Conservation (phyloP, 2,113 vertebrate genomes). For the Craseonycteris thonglongyai region DNA sequence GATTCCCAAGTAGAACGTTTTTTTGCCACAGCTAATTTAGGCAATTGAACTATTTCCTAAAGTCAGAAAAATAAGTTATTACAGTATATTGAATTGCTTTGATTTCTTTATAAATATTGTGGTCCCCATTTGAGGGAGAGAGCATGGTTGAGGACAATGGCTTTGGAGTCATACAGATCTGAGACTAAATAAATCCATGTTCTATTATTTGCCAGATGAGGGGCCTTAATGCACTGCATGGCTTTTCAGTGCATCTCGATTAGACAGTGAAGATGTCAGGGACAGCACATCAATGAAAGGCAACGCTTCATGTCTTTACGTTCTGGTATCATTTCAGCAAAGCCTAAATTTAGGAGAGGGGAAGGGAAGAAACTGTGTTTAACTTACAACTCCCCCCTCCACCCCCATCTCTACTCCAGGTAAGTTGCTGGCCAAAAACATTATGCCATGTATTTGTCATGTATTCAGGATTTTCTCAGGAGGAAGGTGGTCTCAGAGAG, state of each 20-base stretch:
- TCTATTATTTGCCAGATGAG: background rate
- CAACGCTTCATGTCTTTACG: background rate
- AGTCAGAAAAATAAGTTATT: background rate
- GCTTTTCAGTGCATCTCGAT: background rate
- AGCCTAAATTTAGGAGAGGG: no score
- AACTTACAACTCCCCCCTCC: background rate
- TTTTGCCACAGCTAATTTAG: background rate
- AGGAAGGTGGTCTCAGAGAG: background rate
- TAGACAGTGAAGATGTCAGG: background rate
- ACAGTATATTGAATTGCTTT: background rate
- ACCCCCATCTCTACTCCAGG: background rate
- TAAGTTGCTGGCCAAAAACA: background rate
- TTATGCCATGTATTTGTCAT: no score
- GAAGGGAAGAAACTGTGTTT: background rate
- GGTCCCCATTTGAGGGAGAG: background rate
- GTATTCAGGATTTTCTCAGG: background rate
- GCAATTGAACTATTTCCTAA: background rate
- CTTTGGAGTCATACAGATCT: background rate
- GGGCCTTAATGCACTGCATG: background rate
- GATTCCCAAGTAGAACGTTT: background rate
- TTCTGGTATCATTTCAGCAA: background rate
- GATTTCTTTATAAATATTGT: background rate
- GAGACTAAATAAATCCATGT: background rate
- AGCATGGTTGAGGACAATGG: background rate
- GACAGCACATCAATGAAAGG: background rate